phyloP scores from a whole-genome alignment of 2,888 invertebrate genomes.

The Nudaria mundana region DNA sequence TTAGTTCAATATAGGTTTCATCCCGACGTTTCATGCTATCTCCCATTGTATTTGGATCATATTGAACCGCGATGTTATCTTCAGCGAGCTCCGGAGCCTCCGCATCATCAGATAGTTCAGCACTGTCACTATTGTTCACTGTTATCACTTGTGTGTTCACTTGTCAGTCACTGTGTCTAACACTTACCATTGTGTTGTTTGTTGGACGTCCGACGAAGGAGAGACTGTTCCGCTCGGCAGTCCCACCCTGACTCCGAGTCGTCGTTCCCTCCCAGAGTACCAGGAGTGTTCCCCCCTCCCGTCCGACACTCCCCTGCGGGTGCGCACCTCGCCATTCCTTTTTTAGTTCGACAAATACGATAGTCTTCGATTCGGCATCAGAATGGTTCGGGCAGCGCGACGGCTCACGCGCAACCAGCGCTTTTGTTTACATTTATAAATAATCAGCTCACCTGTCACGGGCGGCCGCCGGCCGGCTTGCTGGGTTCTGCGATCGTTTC shows the following conservation, averaged over 20 bases:
- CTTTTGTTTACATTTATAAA: slow-evolving; percentile 57
- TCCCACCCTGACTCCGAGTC: slow-evolving; percentile 78
- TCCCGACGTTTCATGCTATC: slow-evolving; percentile 7
- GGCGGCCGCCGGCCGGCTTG: slow-evolving; percentile 34
- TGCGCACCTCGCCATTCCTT: slow-evolving; percentile 61
- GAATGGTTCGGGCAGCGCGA: slow-evolving; percentile 49
- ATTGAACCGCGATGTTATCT: slow-evolving; percentile 5
- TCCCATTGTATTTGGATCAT: slow-evolving; percentile 1
- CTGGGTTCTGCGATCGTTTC: slow-evolving; percentile 39
- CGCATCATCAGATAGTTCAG: slow-evolving; percentile 19
- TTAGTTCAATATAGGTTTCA: slow-evolving; percentile 11
- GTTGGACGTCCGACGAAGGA: slow-evolving; percentile 74
- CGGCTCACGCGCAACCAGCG: slow-evolving; percentile 46
- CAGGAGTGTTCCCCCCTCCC: slow-evolving; percentile 49
- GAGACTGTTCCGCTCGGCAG: slow-evolving; percentile 76
- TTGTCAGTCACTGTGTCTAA: slow-evolving; percentile 36
- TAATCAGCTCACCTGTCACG: slow-evolving; percentile 57
- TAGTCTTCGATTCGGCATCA: slow-evolving; percentile 57
- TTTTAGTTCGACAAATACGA: slow-evolving; percentile 73
- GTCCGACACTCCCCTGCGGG: slow-evolving; percentile 29
- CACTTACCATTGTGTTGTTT: slow-evolving; percentile 77
- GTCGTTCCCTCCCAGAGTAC: slow-evolving; percentile 50
- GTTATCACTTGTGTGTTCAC: slow-evolving; percentile 33
- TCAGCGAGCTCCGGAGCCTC: slow-evolving; percentile 6
- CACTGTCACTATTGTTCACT: slow-evolving; percentile 28